Evolutionary conservation across 35 echinoderm and acorn worm species (phyloP), one percentile per base, ranked within the genome.

Genomic region (Nesometra sesokonis): DNA sequence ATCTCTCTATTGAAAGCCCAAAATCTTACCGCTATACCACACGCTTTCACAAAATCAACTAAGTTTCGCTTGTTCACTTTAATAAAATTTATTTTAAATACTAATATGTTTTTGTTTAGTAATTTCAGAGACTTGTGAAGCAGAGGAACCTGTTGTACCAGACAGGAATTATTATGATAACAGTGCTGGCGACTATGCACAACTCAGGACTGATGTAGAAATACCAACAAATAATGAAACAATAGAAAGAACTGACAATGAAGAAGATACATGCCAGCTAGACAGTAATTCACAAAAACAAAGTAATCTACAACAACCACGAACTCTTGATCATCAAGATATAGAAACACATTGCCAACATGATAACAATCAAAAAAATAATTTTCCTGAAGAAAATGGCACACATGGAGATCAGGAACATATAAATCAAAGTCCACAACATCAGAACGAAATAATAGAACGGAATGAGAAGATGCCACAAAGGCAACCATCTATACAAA

Each of bases 141-240:
- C 46, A 0, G 34, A 37, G 21, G 35, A 37, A 21, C 78, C 33
- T 29, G 34, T 38, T 37, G 34, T 94, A 23, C 93, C 93, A 0
- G 93, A 94, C 19, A 36, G 93, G 33, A 94, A 90, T 35, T 90
- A 94, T 82, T 90, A 88, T 46, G 93, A 94, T 77, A 87, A 94
- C 0, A 31, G 84, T 37, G 88, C 93, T 3, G 93, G 93, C 13
- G 88, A 90, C 8, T 94, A 94, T 81, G 89, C 88, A 17, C 40
- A 85, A 46, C 82, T 94, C 29, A 80, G 92, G 29, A 36, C 47
- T 21, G 85, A 86, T 77, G 91, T 85, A 29, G 13, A 43, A 78
- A 40, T 36, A 23, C 23, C 8, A 5, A 67, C 52, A 67, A 27
- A 67, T 27, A 67, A 27, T 67, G 21, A 67, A 2, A 67, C 52